Evolutionary conservation across 2,797 vertebrate species (phyloP).

Genomic region (Kryptopterus vitreolus): DNA sequence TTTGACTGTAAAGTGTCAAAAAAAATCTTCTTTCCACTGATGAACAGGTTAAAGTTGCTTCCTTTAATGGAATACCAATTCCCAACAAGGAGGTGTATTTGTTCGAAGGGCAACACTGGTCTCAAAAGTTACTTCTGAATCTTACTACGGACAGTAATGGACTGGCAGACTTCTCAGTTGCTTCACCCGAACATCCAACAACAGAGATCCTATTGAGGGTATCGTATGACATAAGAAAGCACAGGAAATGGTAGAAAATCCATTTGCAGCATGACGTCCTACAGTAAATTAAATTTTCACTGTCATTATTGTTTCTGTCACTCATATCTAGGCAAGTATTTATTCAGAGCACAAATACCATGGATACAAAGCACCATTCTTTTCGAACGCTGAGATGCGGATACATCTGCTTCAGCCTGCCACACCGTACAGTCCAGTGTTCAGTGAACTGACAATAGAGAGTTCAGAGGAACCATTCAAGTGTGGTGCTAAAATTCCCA

Average conservation of each 20-base stretch:
- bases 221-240: constrained; percentile 18
- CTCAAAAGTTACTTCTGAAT: constrained; percentile 43
- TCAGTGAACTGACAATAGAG: constrained; percentile 62
- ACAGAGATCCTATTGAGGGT: constrained; percentile 51
- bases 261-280: background rate
- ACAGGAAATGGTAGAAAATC: background rate
- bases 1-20: background rate
- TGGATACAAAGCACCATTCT: background rate
- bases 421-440: constrained; percentile 52
- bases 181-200: constrained; percentile 24
- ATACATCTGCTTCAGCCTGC: constrained; percentile 30
- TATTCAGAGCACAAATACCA: fast-evolving
- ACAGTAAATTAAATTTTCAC: background rate
- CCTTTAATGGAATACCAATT: constrained; percentile 59
- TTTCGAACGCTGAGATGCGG: fast-evolving
- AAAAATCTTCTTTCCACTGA: background rate
- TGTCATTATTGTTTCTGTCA: background rate
- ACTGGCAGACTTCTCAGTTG: constrained; percentile 61
- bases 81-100: constrained; percentile 59
- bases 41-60: constrained; percentile 53
- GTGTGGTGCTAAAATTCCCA: constrained; percentile 56
- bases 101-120: constrained; percentile 52
- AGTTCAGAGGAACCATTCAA: constrained; percentile 42
- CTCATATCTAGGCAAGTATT: constrained; percentile 49
- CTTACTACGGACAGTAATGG: constrained; percentile 66